phyloP scores from a whole-genome alignment of 2,113 vertebrate genomes.

The Hemichromis elongatus region DNA sequence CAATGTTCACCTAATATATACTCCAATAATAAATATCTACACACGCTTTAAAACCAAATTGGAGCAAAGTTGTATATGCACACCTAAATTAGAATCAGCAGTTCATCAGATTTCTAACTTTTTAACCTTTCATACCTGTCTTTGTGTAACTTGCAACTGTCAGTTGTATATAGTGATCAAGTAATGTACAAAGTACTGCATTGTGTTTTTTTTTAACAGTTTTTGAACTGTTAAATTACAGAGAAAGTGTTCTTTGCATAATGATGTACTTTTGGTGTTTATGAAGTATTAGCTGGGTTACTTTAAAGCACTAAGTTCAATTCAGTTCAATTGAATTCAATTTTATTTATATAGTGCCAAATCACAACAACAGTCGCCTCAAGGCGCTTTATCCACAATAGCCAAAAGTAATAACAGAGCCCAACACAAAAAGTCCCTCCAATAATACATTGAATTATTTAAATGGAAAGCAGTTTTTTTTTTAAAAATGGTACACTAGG shows the following conservation, averaged over 20 bases:
- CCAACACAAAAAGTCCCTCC: neutral
- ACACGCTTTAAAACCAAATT: neutral
- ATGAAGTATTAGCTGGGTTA: neutral
- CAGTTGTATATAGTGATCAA: neutral
- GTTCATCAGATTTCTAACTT: neutral
- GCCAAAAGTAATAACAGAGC: neutral
- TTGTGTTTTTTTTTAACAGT: neutral
- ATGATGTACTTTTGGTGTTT: neutral
- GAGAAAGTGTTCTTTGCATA: neutral
- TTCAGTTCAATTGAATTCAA: no score
- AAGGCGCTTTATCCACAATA: no score
- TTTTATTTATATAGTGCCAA: no score
- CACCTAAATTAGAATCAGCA: neutral
- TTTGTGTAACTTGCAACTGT: neutral
- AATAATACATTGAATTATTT: neutral
- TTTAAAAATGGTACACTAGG: neutral
- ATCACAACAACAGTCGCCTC: no score
- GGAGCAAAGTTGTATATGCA: neutral
- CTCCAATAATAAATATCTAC: neutral
- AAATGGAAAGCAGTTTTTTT: neutral
- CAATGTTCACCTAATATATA: neutral
- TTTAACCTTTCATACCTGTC: neutral
- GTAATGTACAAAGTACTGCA: neutral
- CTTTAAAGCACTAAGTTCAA: neutral
- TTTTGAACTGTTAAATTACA: neutral